Conservation (phyloP, 2,888 invertebrate genomes). For the Anticlea derivata region DNA sequence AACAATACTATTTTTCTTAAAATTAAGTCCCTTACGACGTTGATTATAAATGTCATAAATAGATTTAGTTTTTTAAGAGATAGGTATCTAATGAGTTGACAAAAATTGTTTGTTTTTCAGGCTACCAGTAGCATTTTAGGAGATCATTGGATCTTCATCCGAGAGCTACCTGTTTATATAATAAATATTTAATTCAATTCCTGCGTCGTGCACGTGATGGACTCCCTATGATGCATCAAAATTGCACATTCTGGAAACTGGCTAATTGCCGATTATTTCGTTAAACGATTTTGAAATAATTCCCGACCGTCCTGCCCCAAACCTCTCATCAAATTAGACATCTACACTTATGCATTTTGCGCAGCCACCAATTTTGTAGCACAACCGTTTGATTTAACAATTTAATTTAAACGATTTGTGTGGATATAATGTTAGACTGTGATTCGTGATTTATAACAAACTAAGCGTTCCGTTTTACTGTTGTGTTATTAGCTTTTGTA, state of each 20-base stretch:
- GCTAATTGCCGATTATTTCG: slow-evolving; percentile 63
- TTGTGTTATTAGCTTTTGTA: slow-evolving; percentile 35
- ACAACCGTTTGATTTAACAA: slow-evolving; percentile 65
- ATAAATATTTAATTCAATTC: slow-evolving; percentile 21
- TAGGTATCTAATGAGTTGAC: too few relatives aligned
- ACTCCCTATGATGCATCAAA: slow-evolving; percentile 40
- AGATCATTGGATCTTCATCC: slow-evolving; percentile 13
- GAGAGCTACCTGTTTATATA: slow-evolving; percentile 28
- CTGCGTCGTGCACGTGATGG: slow-evolving; percentile 38
- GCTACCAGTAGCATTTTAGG: too few relatives aligned
- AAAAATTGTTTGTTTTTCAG: neutral
- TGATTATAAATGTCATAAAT: too few relatives aligned
- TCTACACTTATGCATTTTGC: slow-evolving; percentile 75
- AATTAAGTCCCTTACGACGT: too few relatives aligned
- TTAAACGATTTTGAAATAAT: slow-evolving; percentile 76
- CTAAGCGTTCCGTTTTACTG: slow-evolving; percentile 48
- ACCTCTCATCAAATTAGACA: slow-evolving; percentile 78
- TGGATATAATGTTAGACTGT: slow-evolving; percentile 55
- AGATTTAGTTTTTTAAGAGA: too few relatives aligned
- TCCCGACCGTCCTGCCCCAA: slow-evolving; percentile 56
- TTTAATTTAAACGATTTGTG: slow-evolving; percentile 53
- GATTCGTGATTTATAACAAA: slow-evolving; percentile 55
- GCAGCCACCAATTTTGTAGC: slow-evolving; percentile 65
- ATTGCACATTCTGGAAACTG: slow-evolving; percentile 62
- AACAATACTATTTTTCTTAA: too few relatives aligned